These are phyloP conservation scores for Lagopus leucura DNA, from an alignment of 2,113 vertebrate species.

Conservation along the genomic window DNA sequence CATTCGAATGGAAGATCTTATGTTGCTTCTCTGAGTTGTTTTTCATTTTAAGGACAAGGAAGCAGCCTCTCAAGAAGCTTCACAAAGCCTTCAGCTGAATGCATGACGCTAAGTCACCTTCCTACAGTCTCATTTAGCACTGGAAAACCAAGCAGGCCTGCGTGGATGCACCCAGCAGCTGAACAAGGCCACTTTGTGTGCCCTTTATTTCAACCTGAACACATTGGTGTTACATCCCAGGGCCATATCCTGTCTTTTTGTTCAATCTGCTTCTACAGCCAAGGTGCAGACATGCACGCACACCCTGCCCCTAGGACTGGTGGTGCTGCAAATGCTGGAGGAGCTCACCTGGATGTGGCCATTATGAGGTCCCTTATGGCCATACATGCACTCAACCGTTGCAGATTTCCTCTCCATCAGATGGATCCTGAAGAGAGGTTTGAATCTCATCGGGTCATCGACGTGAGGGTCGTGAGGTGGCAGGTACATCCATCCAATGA, in stretches of 20 bases:
- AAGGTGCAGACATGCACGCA: fast-evolving
- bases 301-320: fast-evolving
- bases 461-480: slow-evolving; percentile 96
- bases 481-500: slow-evolving; percentile 98
- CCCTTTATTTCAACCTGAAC: neutral
- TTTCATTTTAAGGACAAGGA: neutral
- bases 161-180: neutral
- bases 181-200: neutral
- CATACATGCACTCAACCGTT: slow-evolving; percentile 97
- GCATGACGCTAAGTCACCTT: neutral
- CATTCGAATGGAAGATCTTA: neutral
- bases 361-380: slow-evolving; percentile 94
- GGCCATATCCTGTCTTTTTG: neutral
- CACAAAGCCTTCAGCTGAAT: neutral
- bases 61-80: neutral
- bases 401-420: slow-evolving; percentile 90
- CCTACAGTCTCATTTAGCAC: neutral
- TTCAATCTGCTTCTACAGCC: neutral
- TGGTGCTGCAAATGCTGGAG: neutral
- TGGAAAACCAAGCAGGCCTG: neutral
- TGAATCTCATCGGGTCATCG: slow-evolving; percentile 94
- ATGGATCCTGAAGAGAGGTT: slow-evolving; percentile 94
- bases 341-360: slow-evolving; percentile 92
- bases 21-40: neutral
- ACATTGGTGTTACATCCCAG: neutral